Evolutionary conservation across 1,140 invertebrate genomes (phyloP), one percentile per base, ranked within the genome.

Genomic region (Trichonephila clavipes): DNA sequence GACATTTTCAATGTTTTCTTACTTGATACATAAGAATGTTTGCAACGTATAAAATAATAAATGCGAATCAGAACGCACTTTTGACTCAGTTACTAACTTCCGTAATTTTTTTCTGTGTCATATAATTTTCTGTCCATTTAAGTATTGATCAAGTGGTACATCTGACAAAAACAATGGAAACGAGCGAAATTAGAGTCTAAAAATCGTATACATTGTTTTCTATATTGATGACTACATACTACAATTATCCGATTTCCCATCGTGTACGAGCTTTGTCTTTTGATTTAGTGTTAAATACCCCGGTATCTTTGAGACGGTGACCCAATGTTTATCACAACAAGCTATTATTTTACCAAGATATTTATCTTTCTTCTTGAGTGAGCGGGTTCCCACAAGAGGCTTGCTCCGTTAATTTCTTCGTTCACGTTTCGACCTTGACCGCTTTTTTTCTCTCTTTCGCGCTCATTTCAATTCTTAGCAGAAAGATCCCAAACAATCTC

Each of bases 401-500:
- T 69, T 64, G 24, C 64, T 88, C 24, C 44, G 10, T 72, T 90
- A 62, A 90, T 90, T 82, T 90, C 72, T 81, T 69, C 77, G 7
- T 62, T 90, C 89, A 82, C 72, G 89, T 62, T 90, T 44, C 72
- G 59, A 82, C 89, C 89, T 90, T 90, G 89, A 58, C 44, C 28
- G 44, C 72, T 72, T 89, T 89, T 24, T 62, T 40, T 87, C 61
- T 28, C 24, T 5, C 24, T 14, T 2, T 2, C 69, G 8, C 18
- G 12, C 16, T 19, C 51, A 7, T 51, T 51, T 51, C 51, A 18
- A 77, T 77, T 77, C 28, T 24, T 24, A 83, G 81, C 83, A 85
- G 51, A 51, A 44, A 85, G 28, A 77, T 40, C 21, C 40, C 44
- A 85, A 85, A 59, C 58, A 85, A 85, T 85, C 24, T 28, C 40